Percentiles rank a stretch among this genome's conserved stretches.
Conservation (phyloP, 2,113 vertebrate genomes). For the Polypterus bichir region DNA sequence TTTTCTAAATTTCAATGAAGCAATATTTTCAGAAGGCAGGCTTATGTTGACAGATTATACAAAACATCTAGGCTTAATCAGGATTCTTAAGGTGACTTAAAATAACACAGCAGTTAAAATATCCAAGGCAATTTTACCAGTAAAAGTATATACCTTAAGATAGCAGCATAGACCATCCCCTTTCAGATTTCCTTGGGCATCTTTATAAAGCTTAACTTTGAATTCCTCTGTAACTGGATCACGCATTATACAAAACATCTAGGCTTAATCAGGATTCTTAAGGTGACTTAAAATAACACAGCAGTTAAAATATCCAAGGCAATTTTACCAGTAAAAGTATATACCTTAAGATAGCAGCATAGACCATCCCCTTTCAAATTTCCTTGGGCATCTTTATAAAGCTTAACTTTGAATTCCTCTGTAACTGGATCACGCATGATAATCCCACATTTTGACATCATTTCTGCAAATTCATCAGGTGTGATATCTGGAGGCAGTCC, state of each 20-base stretch:
- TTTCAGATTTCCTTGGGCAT: slow-evolving; percentile 84
- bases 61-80: too few species aligned
- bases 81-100: too few species aligned
- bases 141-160: slow-evolving; percentile 66
- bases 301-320: too few species aligned
- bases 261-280: too few species aligned
- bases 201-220: slow-evolving; percentile 92
- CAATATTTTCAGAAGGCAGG: too few species aligned
- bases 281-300: too few species aligned
- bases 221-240: slow-evolving; percentile 83
- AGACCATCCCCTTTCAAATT: slow-evolving; percentile 94
- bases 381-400: slow-evolving; percentile 85
- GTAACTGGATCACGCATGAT: slow-evolving; percentile 83
- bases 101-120: too few species aligned
- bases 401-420: slow-evolving; percentile 88
- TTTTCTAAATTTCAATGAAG: too few species aligned
- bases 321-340: slow-evolving; percentile 16
- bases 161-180: slow-evolving; percentile 95
- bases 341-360: slow-evolving; percentile 94
- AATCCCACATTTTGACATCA: slow-evolving; percentile 92
- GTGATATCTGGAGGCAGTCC: slow-evolving; percentile 87
- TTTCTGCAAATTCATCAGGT: slow-evolving; percentile 73
- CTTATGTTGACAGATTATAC: too few species aligned
- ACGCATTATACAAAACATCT: slow-evolving; percentile 64
- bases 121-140: too few species aligned